phyloP scores from a whole-genome alignment of 1,140 invertebrate species.

The Lordiphosa clarofinis region DNA sequence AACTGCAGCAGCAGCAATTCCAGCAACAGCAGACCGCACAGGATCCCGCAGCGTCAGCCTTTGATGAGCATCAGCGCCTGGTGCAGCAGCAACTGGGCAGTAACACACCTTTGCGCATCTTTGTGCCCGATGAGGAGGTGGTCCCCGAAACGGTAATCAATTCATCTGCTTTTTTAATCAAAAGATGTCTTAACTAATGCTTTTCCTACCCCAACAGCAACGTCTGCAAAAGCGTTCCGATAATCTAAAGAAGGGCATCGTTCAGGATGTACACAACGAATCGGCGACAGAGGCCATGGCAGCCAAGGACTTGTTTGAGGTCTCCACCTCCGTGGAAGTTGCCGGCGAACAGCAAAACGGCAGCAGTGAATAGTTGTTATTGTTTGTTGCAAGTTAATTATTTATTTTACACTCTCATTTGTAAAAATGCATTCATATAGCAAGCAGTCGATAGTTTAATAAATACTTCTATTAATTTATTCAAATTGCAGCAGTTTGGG shows the following conservation, averaged over 20 bases:
- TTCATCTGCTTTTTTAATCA: too few relatives aligned
- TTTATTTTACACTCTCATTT: conserved; percentile 58
- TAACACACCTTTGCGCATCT: conserved; percentile 68
- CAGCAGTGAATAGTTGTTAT: conserved; percentile 44
- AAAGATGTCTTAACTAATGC: background rate
- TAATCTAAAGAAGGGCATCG: conserved; percentile 41
- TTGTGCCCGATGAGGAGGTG: conserved; percentile 81
- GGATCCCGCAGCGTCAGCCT: conserved; percentile 57
- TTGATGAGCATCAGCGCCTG: conserved; percentile 72
- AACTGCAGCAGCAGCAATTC: conserved; percentile 38
- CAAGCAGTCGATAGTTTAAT: conserved; percentile 66
- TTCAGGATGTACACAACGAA: conserved; percentile 39
- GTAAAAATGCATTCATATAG: conserved; percentile 62
- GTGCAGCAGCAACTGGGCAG: conserved; percentile 69
- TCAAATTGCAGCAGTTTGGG: conserved; percentile 8
- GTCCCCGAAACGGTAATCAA: conserved; percentile 84
- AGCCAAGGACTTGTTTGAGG: conserved; percentile 61
- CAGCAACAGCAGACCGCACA: conserved; percentile 29
- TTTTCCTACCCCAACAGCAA: conserved; percentile 13
- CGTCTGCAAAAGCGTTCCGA: conserved; percentile 71
- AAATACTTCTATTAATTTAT: conserved; percentile 57
- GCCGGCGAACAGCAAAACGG: conserved; percentile 41
- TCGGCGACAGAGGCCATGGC: conserved; percentile 22
- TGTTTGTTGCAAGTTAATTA: conserved; percentile 37
- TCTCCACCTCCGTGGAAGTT: conserved; percentile 75